Percentiles rank a stretch among this genome's conserved stretches.
These are phyloP conservation scores for Bimastos eiseni DNA, from an alignment of 2,888 invertebrate species.

Conservation along the genomic window DNA sequence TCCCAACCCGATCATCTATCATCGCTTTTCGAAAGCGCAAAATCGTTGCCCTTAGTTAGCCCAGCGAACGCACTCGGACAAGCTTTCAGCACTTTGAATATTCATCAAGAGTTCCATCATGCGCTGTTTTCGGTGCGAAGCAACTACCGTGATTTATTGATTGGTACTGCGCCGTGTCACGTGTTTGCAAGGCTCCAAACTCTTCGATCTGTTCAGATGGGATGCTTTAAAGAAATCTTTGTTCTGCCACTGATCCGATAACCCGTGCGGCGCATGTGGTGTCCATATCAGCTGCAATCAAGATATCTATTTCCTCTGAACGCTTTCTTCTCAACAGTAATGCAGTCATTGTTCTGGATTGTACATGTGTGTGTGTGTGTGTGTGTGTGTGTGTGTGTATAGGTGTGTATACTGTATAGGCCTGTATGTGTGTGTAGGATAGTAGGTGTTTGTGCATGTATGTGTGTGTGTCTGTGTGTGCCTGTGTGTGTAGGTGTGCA, in stretches of 20 bases:
- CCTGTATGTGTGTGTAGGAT: too few relatives aligned
- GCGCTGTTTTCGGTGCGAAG: neutral
- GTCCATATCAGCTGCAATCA: neutral
- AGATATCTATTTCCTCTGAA: slow-evolving; percentile 2
- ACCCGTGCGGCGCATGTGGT: neutral
- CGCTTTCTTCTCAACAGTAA: neutral
- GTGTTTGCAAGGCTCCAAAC: neutral
- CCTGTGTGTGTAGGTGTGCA: too few relatives aligned
- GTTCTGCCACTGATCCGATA: neutral
- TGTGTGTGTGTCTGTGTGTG: too few relatives aligned
- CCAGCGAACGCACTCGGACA: neutral
- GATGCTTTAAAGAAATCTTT: neutral
- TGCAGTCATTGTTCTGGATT: slow-evolving; percentile 9
- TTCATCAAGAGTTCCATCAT: slow-evolving; percentile 13
- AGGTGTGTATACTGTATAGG: too few relatives aligned
- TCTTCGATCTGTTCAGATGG: neutral
- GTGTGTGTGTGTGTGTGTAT: too few relatives aligned
- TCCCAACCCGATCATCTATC: slow-evolving; percentile 13
- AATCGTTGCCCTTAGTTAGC: neutral
- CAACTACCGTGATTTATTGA: neutral
- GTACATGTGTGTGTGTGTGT: too few relatives aligned
- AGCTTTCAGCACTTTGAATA: neutral
- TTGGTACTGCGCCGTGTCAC: neutral
- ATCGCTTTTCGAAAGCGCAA: neutral
- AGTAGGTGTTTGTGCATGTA: neutral